Percentiles rank a stretch among this genome's conserved stretches.
Evolutionary conservation across 2,888 invertebrate genomes (phyloP).

Genomic region (Papilio protenor): DNA sequence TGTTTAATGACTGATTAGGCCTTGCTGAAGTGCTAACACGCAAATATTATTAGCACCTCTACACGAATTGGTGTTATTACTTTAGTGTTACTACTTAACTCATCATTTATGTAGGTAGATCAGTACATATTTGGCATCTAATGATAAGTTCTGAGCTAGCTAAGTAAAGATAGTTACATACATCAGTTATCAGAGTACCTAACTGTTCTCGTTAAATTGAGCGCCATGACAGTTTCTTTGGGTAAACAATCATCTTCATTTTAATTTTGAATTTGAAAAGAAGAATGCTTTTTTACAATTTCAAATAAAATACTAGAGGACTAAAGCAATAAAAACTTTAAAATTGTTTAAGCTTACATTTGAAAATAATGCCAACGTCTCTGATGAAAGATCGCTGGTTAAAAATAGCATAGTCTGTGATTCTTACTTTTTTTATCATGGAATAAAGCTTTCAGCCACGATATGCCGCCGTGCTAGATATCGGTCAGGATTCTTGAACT

Average conservation of each 20-base stretch:
- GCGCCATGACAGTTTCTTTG: neutral
- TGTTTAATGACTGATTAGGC: slow-evolving; percentile 1
- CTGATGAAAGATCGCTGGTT: neutral
- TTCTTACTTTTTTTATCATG: neutral
- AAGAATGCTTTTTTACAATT: no score
- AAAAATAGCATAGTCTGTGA: neutral
- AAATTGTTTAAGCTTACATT: neutral
- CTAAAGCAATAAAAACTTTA: neutral
- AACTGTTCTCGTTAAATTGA: neutral
- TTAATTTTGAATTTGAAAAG: neutral
- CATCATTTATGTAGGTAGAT: slow-evolving; percentile 3
- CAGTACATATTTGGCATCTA: neutral
- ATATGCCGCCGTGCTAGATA: neutral
- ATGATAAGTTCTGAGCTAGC: neutral
- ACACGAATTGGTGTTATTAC: neutral
- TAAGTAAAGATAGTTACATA: neutral
- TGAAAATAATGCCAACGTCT: neutral
- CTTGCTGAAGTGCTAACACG: slow-evolving; percentile 10
- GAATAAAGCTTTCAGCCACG: neutral
- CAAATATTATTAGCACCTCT: slow-evolving; percentile 1
- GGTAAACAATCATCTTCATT: neutral
- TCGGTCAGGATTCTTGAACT: slow-evolving; percentile 25
- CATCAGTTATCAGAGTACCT: neutral
- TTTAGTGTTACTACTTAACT: neutral
- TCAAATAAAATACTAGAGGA: neutral